A percentile compares a stretch with the other conserved stretches of the same genome.
phyloP scores from a whole-genome alignment of 37 sponge, comb jelly and placozoan species.

The Cliona cf. orientalis region DNA sequence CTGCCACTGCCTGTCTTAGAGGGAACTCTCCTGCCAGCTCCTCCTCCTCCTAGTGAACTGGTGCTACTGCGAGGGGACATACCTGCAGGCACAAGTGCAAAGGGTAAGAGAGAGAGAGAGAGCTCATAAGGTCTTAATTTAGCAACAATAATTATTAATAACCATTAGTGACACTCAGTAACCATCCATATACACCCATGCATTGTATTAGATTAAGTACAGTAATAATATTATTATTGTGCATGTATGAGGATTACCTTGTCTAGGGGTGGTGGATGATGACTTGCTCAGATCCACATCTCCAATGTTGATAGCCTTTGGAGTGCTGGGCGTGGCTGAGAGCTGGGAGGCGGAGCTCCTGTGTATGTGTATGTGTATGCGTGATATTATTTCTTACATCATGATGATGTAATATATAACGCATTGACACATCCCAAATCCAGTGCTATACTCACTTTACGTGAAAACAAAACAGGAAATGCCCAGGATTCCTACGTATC shows the following conservation, averaged over 20 bases:
- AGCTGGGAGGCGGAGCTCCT: conserved; percentile 14
- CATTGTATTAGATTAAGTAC: not conserved
- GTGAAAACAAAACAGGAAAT: no score
- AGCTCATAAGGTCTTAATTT: not conserved
- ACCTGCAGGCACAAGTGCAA: conserved; percentile 17
- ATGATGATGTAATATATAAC: no score
- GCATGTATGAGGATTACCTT: not conserved
- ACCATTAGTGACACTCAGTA: not conserved
- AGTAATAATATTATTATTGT: not conserved
- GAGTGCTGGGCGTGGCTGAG: conserved; percentile 12
- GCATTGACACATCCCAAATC: no score
- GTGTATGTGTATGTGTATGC: no score
- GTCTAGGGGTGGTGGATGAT: conserved; percentile 1
- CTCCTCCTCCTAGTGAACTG: conserved; percentile 17
- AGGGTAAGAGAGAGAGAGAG: not conserved
- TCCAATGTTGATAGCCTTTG: conserved; percentile 42
- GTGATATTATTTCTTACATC: no score
- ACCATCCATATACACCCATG: not conserved
- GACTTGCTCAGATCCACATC: not conserved
- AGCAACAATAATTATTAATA: not conserved
- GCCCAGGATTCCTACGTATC: no score
- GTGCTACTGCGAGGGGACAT: conserved; percentile 50
- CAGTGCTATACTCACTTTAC: no score
- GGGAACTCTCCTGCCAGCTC: conserved; percentile 1
- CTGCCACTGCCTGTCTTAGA: not conserved